These are phyloP conservation scores for Drosophila fungiperda DNA, from an alignment of 2,888 invertebrate genomes.

Conservation along the genomic window DNA sequence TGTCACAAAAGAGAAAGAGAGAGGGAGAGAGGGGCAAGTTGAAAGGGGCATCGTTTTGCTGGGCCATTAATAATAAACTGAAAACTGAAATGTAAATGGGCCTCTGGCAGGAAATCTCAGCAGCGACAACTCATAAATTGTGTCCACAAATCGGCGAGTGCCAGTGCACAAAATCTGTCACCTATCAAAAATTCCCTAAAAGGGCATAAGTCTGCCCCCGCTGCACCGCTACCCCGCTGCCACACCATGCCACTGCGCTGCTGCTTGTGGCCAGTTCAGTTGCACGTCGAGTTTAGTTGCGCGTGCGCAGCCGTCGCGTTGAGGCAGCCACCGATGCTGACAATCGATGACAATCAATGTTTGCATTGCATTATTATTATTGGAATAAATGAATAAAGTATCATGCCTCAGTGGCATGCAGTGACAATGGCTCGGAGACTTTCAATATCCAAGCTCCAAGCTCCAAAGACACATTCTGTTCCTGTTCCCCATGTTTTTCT, in stretches of 20 bases:
- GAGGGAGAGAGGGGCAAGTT: not conserved
- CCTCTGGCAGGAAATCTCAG: constrained; percentile 48
- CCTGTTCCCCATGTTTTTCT: constrained; percentile 40
- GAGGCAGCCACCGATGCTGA: constrained; percentile 58
- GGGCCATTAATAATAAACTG: constrained; percentile 69
- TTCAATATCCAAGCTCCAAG: constrained; percentile 30
- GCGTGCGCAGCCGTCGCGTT: constrained; percentile 64
- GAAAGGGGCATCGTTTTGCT: constrained; percentile 2
- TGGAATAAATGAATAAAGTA: constrained; percentile 84
- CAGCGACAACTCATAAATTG: constrained; percentile 82
- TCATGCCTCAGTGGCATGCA: constrained; percentile 74
- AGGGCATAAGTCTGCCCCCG: constrained; percentile 75
- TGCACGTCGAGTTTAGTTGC: constrained; percentile 41
- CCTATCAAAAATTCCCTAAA: constrained; percentile 84
- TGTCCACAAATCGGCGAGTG: constrained; percentile 64
- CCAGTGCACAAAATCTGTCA: constrained; percentile 80
- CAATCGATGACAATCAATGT: constrained; percentile 84
- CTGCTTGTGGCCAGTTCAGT: constrained; percentile 1
- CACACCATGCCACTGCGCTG: too few species aligned
- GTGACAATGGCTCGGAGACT: constrained; percentile 79
- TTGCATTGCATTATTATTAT: constrained; percentile 84
- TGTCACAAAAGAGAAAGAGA: constrained; percentile 26
- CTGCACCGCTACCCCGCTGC: not conserved
- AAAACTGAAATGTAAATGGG: constrained; percentile 67
- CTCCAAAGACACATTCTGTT: constrained; percentile 37